Percentiles rank a stretch among this genome's conserved stretches.
phyloP scores from a whole-genome alignment of 1,140 invertebrate genomes.

The Myzus persicae region DNA sequence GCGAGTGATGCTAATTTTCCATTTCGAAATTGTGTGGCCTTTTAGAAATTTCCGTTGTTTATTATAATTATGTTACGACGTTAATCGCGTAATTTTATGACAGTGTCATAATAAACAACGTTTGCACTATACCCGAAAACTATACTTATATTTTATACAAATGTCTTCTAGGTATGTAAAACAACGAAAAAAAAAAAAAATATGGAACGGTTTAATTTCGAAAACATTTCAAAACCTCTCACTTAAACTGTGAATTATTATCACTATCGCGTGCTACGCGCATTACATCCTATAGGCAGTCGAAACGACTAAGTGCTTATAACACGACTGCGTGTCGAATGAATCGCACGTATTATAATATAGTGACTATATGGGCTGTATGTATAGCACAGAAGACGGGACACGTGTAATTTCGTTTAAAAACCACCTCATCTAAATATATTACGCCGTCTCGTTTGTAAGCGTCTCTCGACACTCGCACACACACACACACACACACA shows the following conservation, averaged over 20 bases:
- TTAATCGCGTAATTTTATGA: not conserved
- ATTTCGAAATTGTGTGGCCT: not conserved
- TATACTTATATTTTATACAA: not conserved
- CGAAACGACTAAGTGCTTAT: not conserved
- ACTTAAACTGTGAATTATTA: constrained; percentile 7
- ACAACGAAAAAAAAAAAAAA: not conserved
- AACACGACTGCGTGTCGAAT: not conserved
- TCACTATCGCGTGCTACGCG: not conserved
- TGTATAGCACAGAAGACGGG: too few relatives aligned
- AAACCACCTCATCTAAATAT: not conserved
- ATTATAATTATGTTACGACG: constrained; percentile 1
- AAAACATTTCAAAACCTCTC: not conserved
- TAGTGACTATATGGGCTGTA: not conserved
- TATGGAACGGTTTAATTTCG: not conserved
- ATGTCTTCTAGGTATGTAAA: not conserved
- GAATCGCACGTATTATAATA: not conserved
- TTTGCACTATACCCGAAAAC: not conserved
- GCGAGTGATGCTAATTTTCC: not conserved
- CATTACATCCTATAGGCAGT: not conserved
- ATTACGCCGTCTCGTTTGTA: not conserved
- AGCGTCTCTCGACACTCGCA: not conserved
- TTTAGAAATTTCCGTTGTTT: not conserved
- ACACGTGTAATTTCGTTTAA: not conserved
- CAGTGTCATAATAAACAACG: not conserved
- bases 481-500: not conserved